Evolutionary conservation across 1,140 invertebrate species (phyloP), one percentile per base, ranked within the genome.

Genomic region (Dreissena polymorpha): DNA sequence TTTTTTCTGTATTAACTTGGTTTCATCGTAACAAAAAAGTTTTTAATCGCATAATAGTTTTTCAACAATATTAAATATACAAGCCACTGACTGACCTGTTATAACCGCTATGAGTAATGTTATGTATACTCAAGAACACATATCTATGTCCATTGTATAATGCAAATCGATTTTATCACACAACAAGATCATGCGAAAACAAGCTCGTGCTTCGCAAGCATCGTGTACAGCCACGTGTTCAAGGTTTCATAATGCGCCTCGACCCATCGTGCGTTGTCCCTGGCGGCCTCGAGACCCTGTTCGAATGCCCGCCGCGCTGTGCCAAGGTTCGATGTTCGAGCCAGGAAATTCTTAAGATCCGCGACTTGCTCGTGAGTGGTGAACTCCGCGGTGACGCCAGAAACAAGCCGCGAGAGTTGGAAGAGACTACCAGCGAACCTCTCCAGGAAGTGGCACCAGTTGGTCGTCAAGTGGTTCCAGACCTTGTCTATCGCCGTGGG

Each of bases 371-470:
- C 63, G 16, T 8, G 13, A 25, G 74, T 76, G 3, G 60, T 76
- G 21, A 76, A 76, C 18, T 39, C 63, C 27, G 7, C 39, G 2
- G 74, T 76, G 12, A 76, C 64, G 12, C 74, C 74, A 0, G 18
- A 27, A 0, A 76, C 74, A 21, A 76, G 55, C 12, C 10, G 18
- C 65, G 63, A 67, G 18, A 76, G 29, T 12, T 67, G 63, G 67
- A 76, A 76, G 18, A 76, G 67, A 67, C 74, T 67, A 0, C 63
- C 74, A 6, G 74, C 55, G 29, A 76, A 76, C n/a, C n/a, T 50
- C 23, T 76, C 74, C 23, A 65, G 16, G 49, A 76, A 53, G 10
- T 55, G 29, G 16, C 67, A 64, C 74, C 74, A 76, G n/a, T 25
- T 67, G 1, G 10, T 21, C 55, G 65, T 76, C 39, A 76, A 29